Base-by-base conservation (phyloP, 2,113 vertebrate species). In the Mormyrus iriodes region DNA sequence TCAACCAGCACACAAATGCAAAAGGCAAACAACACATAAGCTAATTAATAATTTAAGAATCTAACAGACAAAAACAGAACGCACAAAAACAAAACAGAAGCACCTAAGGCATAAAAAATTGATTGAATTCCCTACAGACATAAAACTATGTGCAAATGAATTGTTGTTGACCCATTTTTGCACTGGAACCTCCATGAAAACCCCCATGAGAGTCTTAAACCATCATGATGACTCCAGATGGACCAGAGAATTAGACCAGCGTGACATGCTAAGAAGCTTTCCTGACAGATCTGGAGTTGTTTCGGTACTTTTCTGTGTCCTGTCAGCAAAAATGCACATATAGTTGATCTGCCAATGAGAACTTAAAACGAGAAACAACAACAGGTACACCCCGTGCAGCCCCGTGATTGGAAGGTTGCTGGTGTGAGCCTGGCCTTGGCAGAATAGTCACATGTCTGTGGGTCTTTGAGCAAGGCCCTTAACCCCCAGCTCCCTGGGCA, bases 91-190 rank as follows among this genome's bases (percentile, higher is more conserved):
- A 58, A 46, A 44, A 87, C 86, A 65, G 27, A 87, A 39, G 35
- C 35, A 79, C 39, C 31, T 15, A 7, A 55, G 27, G 53, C n/a
- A 39, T 65, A 65, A 61, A 65, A 55, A 61, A 65, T 87, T 61
- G 53, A 65, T 42, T 87, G 19, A 87, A 84, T 84, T 55, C 88
- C 73, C 48, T 51, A 24, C 69, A 88, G 42, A 88, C 27, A 79
- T 88, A 76, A 21, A 19, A 39, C 39, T 9, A 5, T 27, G 46
- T 46, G 73, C n/a, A 44, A 55, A 21, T 84, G 5, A 24, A 89
- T 27, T 55, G 21, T 55, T 21, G 39, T 84, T 15, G 39, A 89
- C 42, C 31, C 35, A 55, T 19, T 69, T 24, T 31, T 31, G 35
- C 31, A 55, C 10, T n/a, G 48, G 35, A 84, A 17, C 17, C 9